phyloP scores from a whole-genome alignment of 1,140 invertebrate species.

The Dendroctonus ponderosae region DNA sequence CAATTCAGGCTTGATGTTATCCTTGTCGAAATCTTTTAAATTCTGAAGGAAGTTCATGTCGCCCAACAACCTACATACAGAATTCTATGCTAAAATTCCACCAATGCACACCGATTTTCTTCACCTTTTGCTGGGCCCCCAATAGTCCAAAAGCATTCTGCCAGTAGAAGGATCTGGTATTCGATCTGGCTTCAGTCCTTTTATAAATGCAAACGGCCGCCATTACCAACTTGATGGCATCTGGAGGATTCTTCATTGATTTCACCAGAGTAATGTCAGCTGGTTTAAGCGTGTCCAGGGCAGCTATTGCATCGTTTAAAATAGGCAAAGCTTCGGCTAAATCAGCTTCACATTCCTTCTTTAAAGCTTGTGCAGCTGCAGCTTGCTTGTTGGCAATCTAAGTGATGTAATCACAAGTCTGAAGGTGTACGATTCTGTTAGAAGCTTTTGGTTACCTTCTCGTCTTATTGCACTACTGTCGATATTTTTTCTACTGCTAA shows the following conservation, averaged over 20 bases:
- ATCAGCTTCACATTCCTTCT: conserved; percentile 89
- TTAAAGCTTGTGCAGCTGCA: conserved; percentile 75
- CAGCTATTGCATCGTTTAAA: conserved; percentile 76
- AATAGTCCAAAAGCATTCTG: conserved; percentile 83
- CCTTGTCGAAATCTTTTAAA: conserved; percentile 89
- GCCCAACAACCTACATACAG: conserved; percentile 64
- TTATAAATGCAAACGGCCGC: conserved; percentile 93
- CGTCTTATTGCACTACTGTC: conserved; percentile 80
- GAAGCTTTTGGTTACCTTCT: conserved; percentile 59
- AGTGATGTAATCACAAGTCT: no score
- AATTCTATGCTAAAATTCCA: background rate
- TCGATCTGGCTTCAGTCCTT: conserved; percentile 73
- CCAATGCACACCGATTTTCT: background rate
- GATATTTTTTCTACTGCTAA: conserved; percentile 81
- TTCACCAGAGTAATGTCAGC: conserved; percentile 93
- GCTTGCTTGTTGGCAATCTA: conserved; percentile 81
- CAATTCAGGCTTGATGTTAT: conserved; percentile 76
- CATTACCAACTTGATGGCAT: conserved; percentile 89
- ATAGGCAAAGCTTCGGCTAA: conserved; percentile 86
- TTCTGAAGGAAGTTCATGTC: conserved; percentile 85
- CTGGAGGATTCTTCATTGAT: conserved; percentile 97
- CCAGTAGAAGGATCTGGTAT: conserved; percentile 75
- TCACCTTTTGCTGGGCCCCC: conserved; percentile 81
- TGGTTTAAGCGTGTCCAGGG: conserved; percentile 91
- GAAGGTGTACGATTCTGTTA: background rate